Conservation (phyloP, 2,797 vertebrate species). For the Acipenser transmontanus region DNA sequence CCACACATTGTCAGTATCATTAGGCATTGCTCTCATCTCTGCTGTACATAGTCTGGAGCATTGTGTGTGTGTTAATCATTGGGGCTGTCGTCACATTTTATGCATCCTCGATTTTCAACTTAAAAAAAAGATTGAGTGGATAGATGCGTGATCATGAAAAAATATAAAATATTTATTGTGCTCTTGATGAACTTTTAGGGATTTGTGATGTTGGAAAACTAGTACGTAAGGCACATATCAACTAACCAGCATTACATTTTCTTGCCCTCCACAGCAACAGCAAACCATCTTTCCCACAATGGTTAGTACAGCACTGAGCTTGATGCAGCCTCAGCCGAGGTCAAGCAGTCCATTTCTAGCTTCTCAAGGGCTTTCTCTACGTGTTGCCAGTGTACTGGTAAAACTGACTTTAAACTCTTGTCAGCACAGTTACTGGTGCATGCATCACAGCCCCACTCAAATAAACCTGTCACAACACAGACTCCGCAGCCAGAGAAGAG, state of each 20-base stretch:
- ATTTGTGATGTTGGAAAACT: neutral
- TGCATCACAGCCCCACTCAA: conserved; percentile 73
- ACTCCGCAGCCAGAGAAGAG: conserved; percentile 65
- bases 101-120: no score
- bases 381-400: conserved; percentile 68
- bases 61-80: no score
- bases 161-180: no score
- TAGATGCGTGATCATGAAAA: no score
- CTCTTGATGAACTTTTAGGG: no score
- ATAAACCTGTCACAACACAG: conserved; percentile 80
- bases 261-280: conserved; percentile 1
- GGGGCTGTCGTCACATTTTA: no score
- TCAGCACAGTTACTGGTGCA: conserved; percentile 70
- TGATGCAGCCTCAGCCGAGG: conserved; percentile 49
- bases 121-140: no score
- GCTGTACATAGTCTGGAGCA: no score
- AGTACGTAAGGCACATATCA: neutral
- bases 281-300: conserved; percentile 25
- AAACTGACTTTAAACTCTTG: conserved; percentile 79
- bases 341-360: conserved; percentile 56
- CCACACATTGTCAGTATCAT: no score
- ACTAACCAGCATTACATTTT: neutral
- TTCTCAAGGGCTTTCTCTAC: conserved; percentile 64
- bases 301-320: conserved; percentile 35
- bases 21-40: no score